Base-by-base conservation (phyloP, 2,888 invertebrate species). In the Conistra vaccinii region DNA sequence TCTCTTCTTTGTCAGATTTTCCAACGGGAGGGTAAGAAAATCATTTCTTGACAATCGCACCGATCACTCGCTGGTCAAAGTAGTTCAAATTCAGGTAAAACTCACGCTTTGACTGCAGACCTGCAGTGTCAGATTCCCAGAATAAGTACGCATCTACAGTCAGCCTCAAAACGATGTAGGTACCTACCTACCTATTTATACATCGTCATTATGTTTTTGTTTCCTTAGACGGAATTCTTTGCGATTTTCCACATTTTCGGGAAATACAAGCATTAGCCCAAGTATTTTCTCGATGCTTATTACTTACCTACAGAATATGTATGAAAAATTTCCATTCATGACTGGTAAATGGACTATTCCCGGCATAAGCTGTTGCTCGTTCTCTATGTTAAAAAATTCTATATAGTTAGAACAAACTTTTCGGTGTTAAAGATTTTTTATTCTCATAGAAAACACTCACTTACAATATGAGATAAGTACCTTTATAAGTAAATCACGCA, bases 1-100 rank as follows among this genome's bases (percentile, higher is more conserved):
- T 60, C 12, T 58, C 29, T 39, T 55, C 32, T 39, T 61, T 61
- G 14, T n/a, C 12, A 42, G 29, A 55, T 65, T 72, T 72, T 32
- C 3, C 9, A 23, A 17, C 0, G 6, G 2, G n/a, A 29, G 17
- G 0, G 3, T 51, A n/a, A 39, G 20, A n/a, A 29, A 42, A 7
- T 42, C 14, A 10, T n/a, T 51, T 39, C 39, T 39, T 20, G n/a
- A 42, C 14, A 55, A 32, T 32, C 23, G 14, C 14, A 53, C 14
- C 14, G 14, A 55, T 57, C 20, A 45, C 4, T 70, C 14, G n/a
- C 23, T 20, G n/a, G 23, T 39, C 17, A 39, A 35, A 53, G 26
- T 42, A 42, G 23, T 6, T 29, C 17, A 53, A 48, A 3, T 42
- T 12, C 1, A 23, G 1, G 2, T 61, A 32, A 17, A 67, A 26